Conservation (phyloP, 2,113 vertebrate genomes). For the Pterophyllum scalare region DNA sequence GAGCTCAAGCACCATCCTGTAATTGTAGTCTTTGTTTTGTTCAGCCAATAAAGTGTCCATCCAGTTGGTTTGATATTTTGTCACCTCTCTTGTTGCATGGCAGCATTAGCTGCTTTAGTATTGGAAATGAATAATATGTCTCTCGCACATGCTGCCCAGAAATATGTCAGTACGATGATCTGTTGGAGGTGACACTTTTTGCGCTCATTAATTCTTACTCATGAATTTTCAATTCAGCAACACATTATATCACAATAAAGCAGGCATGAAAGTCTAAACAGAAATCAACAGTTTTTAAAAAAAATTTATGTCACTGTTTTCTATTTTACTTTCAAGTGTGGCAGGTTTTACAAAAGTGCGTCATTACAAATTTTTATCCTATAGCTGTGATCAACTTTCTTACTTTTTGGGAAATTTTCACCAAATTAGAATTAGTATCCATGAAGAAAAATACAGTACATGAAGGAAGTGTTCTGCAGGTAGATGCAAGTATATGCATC, state of each 20-base stretch:
- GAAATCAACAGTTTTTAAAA: too few relatives aligned
- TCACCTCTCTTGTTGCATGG: background rate
- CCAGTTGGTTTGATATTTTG: background rate
- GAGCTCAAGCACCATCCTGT: background rate
- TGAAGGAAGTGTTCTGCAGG: background rate
- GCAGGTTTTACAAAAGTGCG: background rate
- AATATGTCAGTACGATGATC: slow-evolving; percentile 27
- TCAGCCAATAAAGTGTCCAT: background rate
- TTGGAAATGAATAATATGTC: slow-evolving; percentile 22
- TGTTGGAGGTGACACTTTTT: slow-evolving; percentile 15
- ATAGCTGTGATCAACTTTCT: background rate
- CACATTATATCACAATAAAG: slow-evolving; percentile 12
- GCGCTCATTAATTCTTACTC: slow-evolving; percentile 23
- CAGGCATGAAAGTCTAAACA: background rate
- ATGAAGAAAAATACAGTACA: background rate
- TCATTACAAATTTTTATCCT: background rate
- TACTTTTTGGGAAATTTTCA: background rate
- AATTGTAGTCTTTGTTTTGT: background rate
- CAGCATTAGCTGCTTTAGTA: slow-evolving; percentile 13
- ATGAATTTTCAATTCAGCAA: slow-evolving; percentile 27
- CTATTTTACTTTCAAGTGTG: background rate
- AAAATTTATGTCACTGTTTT: background rate
- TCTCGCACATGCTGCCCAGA: background rate
- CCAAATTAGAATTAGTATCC: background rate
- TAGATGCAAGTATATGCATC: background rate